Evolutionary conservation across 2,888 invertebrate species (phyloP), one percentile per base, ranked within the genome.

Genomic region (Andrena marginata): DNA sequence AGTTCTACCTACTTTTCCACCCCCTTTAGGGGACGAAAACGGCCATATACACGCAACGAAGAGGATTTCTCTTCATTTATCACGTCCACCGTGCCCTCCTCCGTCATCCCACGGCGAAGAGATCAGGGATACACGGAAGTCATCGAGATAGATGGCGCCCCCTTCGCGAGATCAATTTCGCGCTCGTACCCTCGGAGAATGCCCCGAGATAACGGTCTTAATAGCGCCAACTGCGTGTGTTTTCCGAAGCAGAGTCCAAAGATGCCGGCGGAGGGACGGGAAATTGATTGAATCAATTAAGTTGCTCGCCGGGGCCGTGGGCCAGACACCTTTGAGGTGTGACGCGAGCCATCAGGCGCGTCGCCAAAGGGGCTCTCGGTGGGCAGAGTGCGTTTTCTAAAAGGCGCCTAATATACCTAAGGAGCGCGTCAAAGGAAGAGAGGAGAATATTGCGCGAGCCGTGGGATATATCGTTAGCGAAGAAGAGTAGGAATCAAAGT

Each of bases 221-320:
- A 20, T n/a, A 6, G 20, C 20, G 23, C 20, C 1, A 13, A 20
- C 10, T 33, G 10, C n/a, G 49, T 13, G 48, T 23, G 26, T 71
- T 42, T 65, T 65, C n/a, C 20, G 26, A 10, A 65, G 35, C 29
- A 23, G 33, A 26, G 42, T 20, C 20, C 26, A 13, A 49, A 48
- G 42, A 59, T 20, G 31, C 16, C 59, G 13, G n/a, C 6, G 48
- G 60, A 81, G 49, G 82, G 59, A 75, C 78, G 49, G 82, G 59
- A 70, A 85, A 85, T 80, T 87, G 79, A 87, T 87, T 85, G 79
- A 87, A 87, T 87, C 87, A 82, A 84, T 81, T 77, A 77, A 87
- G 77, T 75, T 81, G 72, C 79, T 71, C 33, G 77, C 6, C 4
- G 31, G 48, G 26, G 29, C 16, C 20, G 56, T 7, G 42, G 23